These are phyloP conservation scores for Notothenia coriiceps DNA, from an alignment of 2,113 vertebrate genomes.

Conservation along the genomic window DNA sequence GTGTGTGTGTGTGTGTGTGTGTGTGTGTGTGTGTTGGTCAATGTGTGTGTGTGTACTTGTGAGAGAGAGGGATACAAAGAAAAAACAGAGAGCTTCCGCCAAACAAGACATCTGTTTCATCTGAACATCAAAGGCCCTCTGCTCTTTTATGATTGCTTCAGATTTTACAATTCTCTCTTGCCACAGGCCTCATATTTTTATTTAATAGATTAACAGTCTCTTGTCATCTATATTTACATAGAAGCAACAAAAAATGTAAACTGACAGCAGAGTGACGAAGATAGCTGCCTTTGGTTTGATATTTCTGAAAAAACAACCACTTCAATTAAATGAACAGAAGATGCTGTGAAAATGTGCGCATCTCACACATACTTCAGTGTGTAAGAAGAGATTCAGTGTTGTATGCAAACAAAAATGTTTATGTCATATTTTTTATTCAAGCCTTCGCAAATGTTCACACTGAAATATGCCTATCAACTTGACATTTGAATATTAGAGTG, in stretches of 20 bases:
- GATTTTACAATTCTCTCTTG: constrained; percentile 46
- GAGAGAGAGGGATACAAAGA: constrained; percentile 4
- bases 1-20: too few relatives aligned
- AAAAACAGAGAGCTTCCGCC: constrained; percentile 37
- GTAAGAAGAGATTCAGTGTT: neutral
- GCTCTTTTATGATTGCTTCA: constrained; percentile 65
- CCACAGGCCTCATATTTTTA: constrained; percentile 49
- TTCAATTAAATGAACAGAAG: neutral
- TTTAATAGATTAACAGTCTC: constrained; percentile 38
- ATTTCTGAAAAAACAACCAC: neutral
- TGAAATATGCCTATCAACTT: neutral
- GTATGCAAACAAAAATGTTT: neutral
- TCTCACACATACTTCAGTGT: neutral
- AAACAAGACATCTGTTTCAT: constrained; percentile 71
- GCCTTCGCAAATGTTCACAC: neutral
- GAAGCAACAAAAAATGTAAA: constrained; percentile 13
- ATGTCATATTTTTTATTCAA: too few relatives aligned
- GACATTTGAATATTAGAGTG: neutral
- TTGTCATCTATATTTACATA: constrained; percentile 42
- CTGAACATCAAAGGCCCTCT: constrained; percentile 67
- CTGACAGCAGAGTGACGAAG: neutral
- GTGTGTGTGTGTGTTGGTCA: constrained; percentile 5
- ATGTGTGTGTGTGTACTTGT: neutral
- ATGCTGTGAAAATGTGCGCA: neutral
- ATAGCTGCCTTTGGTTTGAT: neutral